These are phyloP conservation scores for Mirounga angustirostris DNA, from an alignment of 2,113 vertebrate genomes.

Conservation along the genomic window DNA sequence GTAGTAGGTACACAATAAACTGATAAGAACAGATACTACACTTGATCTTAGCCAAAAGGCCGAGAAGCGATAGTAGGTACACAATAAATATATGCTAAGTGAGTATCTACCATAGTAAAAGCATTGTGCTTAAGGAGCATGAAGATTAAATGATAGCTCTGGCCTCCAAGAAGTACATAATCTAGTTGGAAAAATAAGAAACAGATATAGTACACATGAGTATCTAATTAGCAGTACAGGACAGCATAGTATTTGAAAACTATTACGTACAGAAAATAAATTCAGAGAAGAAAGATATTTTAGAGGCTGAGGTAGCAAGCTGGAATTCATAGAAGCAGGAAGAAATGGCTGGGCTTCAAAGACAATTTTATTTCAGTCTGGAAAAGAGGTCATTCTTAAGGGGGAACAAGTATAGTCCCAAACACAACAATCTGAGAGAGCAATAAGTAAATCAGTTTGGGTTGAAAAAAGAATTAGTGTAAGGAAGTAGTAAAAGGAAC, in stretches of 20 bases:
- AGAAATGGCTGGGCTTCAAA: neutral
- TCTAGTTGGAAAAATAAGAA: conserved; percentile 39
- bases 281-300: conserved; percentile 1
- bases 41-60: no score
- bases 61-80: neutral
- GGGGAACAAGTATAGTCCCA: neutral
- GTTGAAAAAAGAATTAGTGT: neutral
- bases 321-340: conserved; percentile 10
- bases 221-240: conserved; percentile 1
- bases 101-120: conserved; percentile 33
- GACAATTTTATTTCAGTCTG: neutral
- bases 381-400: conserved; percentile 1
- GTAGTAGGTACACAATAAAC: neutral
- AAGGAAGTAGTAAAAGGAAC: neutral
- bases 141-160: conserved; percentile 53
- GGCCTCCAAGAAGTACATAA: conserved; percentile 54
- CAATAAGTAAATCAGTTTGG: conserved; percentile 45
- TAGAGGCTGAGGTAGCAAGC: neutral
- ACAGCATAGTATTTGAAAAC: conserved; percentile 26
- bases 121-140: neutral
- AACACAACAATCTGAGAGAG: conserved; percentile 31
- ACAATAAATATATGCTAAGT: neutral
- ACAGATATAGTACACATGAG: neutral
- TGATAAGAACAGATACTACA: no score
- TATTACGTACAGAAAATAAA: conserved; percentile 40